Percentiles rank a stretch among this genome's conserved stretches.
These are phyloP conservation scores for Coboldia fuscipes DNA, from an alignment of 1,140 invertebrate species.

Conservation along the genomic window DNA sequence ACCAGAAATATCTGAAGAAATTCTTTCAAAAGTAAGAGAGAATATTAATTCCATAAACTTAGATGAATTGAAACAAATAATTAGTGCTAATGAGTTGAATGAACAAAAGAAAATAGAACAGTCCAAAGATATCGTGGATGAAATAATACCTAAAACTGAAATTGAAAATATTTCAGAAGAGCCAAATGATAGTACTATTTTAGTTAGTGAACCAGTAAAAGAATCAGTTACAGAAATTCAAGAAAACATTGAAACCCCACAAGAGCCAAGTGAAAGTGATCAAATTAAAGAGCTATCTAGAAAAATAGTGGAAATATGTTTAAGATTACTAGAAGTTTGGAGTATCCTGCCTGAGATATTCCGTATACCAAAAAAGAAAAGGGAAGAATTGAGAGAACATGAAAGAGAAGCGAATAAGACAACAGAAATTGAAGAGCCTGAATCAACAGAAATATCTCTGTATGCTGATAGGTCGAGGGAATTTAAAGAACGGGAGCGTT, in stretches of 20 bases:
- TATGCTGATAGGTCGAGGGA: background rate
- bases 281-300: conserved; percentile 5
- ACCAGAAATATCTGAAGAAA: too few relatives aligned
- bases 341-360: conserved; percentile 37
- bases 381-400: conserved; percentile 82
- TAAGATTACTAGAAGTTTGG: conserved; percentile 11
- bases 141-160: background rate
- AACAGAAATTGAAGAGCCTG: background rate
- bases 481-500: too few relatives aligned
- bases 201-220: background rate
- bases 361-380: conserved; percentile 85
- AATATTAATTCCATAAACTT: too few relatives aligned
- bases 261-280: conserved; percentile 11
- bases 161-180: background rate
- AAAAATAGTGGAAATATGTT: too few relatives aligned
- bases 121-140: conserved; percentile 5
- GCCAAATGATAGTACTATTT: background rate
- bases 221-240: background rate
- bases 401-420: conserved; percentile 51
- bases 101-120: conserved; percentile 10
- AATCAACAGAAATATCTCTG: background rate
- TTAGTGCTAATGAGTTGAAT: conserved; percentile 1
- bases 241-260: background rate
- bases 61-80: too few relatives aligned
- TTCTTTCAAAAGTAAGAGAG: too few relatives aligned